These are phyloP conservation scores for Dissostichus mawsoni DNA, from an alignment of 2,113 vertebrate genomes.

Conservation along the genomic window DNA sequence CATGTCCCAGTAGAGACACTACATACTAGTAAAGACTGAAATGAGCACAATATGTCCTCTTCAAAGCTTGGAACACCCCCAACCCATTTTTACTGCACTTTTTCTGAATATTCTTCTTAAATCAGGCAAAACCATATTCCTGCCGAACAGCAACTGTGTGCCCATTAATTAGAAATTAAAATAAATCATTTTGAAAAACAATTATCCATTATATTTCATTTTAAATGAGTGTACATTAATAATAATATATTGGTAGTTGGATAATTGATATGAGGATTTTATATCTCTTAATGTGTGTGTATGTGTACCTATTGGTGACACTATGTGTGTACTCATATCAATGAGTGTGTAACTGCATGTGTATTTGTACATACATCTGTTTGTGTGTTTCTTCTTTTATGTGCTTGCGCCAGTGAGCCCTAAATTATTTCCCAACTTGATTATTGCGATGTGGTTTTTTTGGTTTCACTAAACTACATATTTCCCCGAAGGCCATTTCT, in stretches of 20 bases:
- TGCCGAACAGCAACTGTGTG: slow-evolving; percentile 2
- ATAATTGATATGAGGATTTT: slow-evolving; percentile 64
- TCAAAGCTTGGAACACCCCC: no score
- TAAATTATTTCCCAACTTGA: slow-evolving; percentile 72
- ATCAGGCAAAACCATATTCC: slow-evolving; percentile 28
- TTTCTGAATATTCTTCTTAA: slow-evolving; percentile 22
- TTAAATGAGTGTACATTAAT: slow-evolving; percentile 56
- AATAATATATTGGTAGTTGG: slow-evolving; percentile 51
- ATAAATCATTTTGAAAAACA: slow-evolving; percentile 59
- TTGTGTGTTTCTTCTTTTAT: slow-evolving; percentile 21
- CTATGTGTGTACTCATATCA: no score
- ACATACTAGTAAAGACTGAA: no score
- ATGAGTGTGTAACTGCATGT: neutral
- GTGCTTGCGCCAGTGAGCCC: slow-evolving; percentile 36
- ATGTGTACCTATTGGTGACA: neutral
- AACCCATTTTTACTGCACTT: no score
- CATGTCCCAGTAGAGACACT: no score
- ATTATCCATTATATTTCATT: slow-evolving; percentile 51
- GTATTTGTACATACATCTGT: neutral
- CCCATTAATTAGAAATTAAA: slow-evolving; percentile 43
- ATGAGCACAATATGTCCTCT: no score
- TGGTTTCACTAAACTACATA: slow-evolving; percentile 65
- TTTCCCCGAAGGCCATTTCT: slow-evolving; percentile 69
- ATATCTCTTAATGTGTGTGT: slow-evolving; percentile 25
- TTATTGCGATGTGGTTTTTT: slow-evolving; percentile 33